phyloP scores from a whole-genome alignment of 2,113 vertebrate species.

The Galbula dea region DNA sequence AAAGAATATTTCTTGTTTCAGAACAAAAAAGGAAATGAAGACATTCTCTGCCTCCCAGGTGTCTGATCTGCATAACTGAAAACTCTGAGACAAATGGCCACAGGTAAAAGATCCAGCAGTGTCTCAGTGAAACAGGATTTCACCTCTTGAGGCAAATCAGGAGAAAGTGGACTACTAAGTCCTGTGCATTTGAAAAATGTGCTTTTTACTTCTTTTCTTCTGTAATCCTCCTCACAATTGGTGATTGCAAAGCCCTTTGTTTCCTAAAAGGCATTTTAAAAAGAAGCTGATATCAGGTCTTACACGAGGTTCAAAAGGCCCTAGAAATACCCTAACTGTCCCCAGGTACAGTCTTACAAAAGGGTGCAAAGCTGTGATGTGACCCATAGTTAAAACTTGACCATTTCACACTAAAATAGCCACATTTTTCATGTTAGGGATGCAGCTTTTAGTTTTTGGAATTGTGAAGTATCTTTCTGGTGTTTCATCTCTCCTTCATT shows the following conservation, averaged over 20 bases:
- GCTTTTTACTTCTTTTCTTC: not conserved
- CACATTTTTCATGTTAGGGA: not conserved
- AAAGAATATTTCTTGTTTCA: conserved; percentile 16
- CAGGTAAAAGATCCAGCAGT: not conserved
- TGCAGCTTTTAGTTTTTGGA: not conserved
- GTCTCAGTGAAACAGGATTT: not conserved
- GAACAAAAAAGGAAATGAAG: conserved; percentile 2
- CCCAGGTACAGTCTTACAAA: not conserved
- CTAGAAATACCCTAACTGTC: not conserved
- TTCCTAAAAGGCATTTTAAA: not conserved
- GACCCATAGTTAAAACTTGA: not conserved
- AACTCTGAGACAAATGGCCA: not conserved
- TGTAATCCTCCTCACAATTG: not conserved
- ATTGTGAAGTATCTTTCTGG: not conserved
- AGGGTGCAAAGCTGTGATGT: fast-evolving
- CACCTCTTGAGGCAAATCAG: not conserved
- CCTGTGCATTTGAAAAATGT: not conserved
- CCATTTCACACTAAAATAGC: not conserved
- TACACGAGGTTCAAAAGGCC: not conserved
- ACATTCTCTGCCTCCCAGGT: not conserved
- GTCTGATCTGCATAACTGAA: conserved; percentile 28
- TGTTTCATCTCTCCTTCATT: not conserved
- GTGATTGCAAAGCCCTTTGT: not conserved
- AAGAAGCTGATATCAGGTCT: not conserved
- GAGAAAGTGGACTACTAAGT: not conserved